Evolutionary conservation across 1,140 invertebrate species (phyloP), one percentile per base, ranked within the genome.

Genomic region (Sitobion miscanthi): DNA sequence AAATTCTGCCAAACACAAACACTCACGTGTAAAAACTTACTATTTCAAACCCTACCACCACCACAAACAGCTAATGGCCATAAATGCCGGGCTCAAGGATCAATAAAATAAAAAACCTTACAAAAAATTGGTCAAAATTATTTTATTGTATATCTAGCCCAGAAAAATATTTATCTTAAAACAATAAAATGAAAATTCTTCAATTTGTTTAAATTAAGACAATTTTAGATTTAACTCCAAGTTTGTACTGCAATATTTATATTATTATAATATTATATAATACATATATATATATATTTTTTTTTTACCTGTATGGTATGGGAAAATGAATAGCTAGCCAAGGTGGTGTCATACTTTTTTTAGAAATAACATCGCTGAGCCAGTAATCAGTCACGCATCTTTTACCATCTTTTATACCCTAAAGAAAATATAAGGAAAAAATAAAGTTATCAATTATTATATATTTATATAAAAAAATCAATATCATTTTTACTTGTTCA

Each of bases 331-430:
- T 95, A 5, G 98, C 98, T 94, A 98, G 97, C 97, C 98, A 99
- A 0, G 99, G 99, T 5, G 98, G 98, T 93, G 97, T 94, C 94
- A 99, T 97, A 95, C 97, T 97, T 94, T 98, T 97, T 91, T 97
- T 97, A 6, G 96, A 95, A 93, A 99, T 96, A 47, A 98, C 97
- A 95, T 99, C 99, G 93, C 97, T 98, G 30, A 99, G 95, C 99
- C 99, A 99, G 95, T 98, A 98, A 30, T 98, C 97, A 17, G 98
- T 99, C 11, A 99, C 98, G 94, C 98, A 98, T 45, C 98, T 97
- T 97, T 97, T 97, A 7, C 96, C 96, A 95, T 98, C 97, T 54
- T 97, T 96, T 30, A 98, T 94, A 0, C 97, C 97, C 96, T 98
- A 94, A 82, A 62, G 94, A 94, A 42, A 38, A 0, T 7, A 47